phyloP scores from a whole-genome alignment of 1,140 invertebrate species.

The Zaprionus gabonicus region DNA sequence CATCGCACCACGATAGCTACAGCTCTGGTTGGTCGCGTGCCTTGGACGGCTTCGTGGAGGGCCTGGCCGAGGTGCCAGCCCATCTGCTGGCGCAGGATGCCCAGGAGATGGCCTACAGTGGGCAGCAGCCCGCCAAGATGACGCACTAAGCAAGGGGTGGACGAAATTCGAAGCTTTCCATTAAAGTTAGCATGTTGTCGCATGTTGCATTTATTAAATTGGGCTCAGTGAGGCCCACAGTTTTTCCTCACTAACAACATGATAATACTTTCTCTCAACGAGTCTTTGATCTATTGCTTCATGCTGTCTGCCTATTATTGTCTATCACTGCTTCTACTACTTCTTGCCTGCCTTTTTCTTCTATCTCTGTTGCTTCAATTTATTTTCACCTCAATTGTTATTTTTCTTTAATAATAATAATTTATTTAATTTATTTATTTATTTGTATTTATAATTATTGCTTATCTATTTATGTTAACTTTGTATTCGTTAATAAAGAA shows the following conservation, averaged over 20 bases:
- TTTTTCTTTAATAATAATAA: neutral
- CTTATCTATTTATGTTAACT: constrained; percentile 37
- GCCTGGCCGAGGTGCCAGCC: constrained; percentile 75
- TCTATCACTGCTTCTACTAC: constrained; percentile 5
- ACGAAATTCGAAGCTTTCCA: constrained; percentile 44
- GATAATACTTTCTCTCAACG: constrained; percentile 25
- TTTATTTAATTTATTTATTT: constrained; percentile 54
- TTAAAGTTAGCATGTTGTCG: constrained; percentile 31
- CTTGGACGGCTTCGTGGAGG: constrained; percentile 85
- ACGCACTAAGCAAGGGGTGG: constrained; percentile 50
- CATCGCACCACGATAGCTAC: constrained; percentile 86
- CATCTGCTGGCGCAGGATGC: constrained; percentile 85
- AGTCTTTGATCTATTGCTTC: neutral
- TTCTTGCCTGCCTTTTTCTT: constrained; percentile 40
- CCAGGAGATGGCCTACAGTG: constrained; percentile 88
- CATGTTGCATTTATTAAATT: constrained; percentile 41
- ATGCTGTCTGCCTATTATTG: constrained; percentile 14
- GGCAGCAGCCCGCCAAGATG: constrained; percentile 84
- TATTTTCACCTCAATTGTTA: neutral
- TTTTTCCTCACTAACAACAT: constrained; percentile 31
- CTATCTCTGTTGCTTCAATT: constrained; percentile 21
- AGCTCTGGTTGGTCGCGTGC: constrained; percentile 87
- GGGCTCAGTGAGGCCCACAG: neutral
- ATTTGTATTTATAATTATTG: constrained; percentile 55
- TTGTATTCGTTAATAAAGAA: constrained; percentile 53